Evolutionary conservation across 2,888 invertebrate genomes (phyloP), one percentile per base, ranked within the genome.

Genomic region (Epinotia demarniana): DNA sequence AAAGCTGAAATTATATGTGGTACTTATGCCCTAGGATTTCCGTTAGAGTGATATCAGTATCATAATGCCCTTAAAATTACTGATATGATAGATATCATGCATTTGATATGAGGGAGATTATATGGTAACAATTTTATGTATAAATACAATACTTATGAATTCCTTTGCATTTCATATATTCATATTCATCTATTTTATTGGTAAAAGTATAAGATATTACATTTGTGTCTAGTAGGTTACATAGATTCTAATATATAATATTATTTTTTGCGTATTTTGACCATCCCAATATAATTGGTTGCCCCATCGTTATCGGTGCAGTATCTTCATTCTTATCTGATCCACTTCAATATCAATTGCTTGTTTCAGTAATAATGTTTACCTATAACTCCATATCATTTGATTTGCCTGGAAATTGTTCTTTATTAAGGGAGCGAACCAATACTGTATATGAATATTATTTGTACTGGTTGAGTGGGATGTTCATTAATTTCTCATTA

Each of bases 261-360:
- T 23, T 23, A 23, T 23, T 23, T 23, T 23, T 23, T n/a, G n/a
- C n/a, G n/a, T n/a, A n/a, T n/a, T 55, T 55, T 67, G 18, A 12
- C 18, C 27, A 55, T 53, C 19, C 16, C 11, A 11, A 58, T 53
- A 68, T 43, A 39, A 58, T 43, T 58, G 23, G 19, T 11, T 58
- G 13, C 57, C 19, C 11, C 43, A 58, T 60, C 6, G 11, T 60
- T 69, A 69, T 69, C 69, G 11, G 46, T 27, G 19, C 6, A 27
- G 16, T 69, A 69, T 69, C 69, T n/a, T n/a, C n/a, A n/a, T n/a
- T n/a, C n/a, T 69, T 69, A 69, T 69, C 69, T 57, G 58, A 69
- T 69, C 58, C 69, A 69, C 69, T 60, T 60, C 58, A 69, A 46
- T 46, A 58, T 69, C 46, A 57, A 60, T 69, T 27, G 57, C 19